Evolutionary conservation across 2,888 invertebrate genomes (phyloP), one percentile per base, ranked within the genome.

Genomic region (Leptopilina syphax): DNA sequence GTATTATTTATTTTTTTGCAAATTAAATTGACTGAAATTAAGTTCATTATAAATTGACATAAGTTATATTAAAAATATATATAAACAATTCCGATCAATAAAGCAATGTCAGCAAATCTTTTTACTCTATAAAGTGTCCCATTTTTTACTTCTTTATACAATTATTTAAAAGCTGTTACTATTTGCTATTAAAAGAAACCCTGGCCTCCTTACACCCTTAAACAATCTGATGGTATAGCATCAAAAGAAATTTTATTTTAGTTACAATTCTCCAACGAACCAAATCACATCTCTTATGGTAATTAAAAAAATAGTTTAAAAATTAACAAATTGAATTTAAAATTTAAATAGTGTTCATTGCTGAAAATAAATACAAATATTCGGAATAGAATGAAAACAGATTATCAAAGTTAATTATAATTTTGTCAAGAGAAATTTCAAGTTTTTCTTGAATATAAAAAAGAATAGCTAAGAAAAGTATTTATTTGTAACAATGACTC

Each of bases 121-220:
- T 63, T 63, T 18, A 63, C 24, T 18, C 18, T 63, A 63, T 24
- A 63, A 63, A 24, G 9, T 63, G 63, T 63, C 63, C 63, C 24
- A 63, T 63, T 63, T 63, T 63, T 24, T 18, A 63, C 24, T 60
- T 60, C 60, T 63, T 18, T 63, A 24, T 63, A 63, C 24, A 63
- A 24, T 63, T 63, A 63, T 63, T 63, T 63, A 63, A 63, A 63
- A 57, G 5, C 34, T 73, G n/a, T 57, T 57, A n/a, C 34, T 54
- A 73, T 57, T 73, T 73, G 57, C 13, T 54, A 60, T 73, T 60
- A 73, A 73, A 73, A 27, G 57, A 41, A 34, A n/a, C 73, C 73
- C 73, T 73, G 73, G 73, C 73, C 73, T 73, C 73, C 57, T 70
- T 70, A 54, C 34, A 34, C 73, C 73, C 57, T 73, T 54, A 70